phyloP scores from a whole-genome alignment of 2,113 vertebrate species.

The Phocoena phocoena region DNA sequence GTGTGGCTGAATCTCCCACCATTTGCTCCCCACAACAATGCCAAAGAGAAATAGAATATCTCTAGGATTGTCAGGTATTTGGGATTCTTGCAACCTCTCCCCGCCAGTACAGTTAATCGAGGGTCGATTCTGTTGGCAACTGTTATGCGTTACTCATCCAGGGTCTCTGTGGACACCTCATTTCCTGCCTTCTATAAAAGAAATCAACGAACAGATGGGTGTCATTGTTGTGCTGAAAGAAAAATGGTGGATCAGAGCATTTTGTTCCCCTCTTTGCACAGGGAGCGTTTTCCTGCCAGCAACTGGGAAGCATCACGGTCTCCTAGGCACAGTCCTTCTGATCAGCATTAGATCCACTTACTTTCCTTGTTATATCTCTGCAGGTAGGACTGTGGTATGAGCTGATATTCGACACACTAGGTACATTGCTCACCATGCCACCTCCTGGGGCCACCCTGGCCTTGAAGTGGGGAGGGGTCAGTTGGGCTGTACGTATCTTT shows the following conservation, averaged over 20 bases:
- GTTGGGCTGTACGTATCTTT: background rate
- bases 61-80: background rate
- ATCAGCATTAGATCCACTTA: background rate
- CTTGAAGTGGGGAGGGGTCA: background rate
- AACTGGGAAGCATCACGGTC: background rate
- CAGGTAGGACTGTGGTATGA: background rate
- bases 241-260: background rate
- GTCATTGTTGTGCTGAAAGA: background rate
- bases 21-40: background rate
- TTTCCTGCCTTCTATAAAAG: slow-evolving; percentile 58
- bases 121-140: slow-evolving; percentile 55
- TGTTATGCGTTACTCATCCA: slow-evolving; percentile 57
- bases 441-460: background rate
- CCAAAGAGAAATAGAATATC: slow-evolving; percentile 12
- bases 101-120: slow-evolving; percentile 20
- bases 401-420: background rate
- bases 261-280: background rate
- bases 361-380: background rate
- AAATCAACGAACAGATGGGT: slow-evolving; percentile 44
- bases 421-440: background rate
- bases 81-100: background rate
- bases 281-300: background rate
- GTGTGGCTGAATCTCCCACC: background rate
- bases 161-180: slow-evolving; percentile 53
- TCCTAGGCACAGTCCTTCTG: background rate